phyloP scores from a whole-genome alignment of 2,797 vertebrate genomes.

The Pseudomugil gertrudae region DNA sequence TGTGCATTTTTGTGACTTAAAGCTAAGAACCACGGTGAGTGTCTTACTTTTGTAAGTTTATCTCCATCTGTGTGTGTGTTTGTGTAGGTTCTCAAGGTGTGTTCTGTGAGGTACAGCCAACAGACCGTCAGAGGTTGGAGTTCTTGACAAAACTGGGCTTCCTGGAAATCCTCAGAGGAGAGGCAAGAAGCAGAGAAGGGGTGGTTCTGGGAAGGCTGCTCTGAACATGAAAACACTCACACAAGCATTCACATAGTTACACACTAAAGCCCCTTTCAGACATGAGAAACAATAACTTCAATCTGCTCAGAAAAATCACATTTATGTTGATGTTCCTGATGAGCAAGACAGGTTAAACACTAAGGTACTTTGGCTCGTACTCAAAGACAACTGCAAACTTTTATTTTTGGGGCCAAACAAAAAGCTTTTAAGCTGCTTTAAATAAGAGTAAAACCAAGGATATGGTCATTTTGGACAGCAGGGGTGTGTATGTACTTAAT shows the following conservation, averaged over 20 bases:
- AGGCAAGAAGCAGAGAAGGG: constrained; percentile 74
- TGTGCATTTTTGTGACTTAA: neutral
- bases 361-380: neutral
- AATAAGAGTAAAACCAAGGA: neutral
- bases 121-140: constrained; percentile 83
- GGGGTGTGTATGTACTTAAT: neutral
- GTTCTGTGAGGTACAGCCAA: constrained; percentile 86
- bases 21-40: neutral
- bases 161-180: constrained; percentile 84
- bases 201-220: constrained; percentile 86
- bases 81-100: constrained; percentile 85
- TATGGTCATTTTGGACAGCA: neutral
- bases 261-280: constrained; percentile 6
- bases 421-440: neutral
- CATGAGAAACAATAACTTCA: constrained; percentile 3
- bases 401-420: neutral
- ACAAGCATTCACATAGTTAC: constrained; percentile 19
- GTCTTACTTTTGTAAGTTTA: neutral
- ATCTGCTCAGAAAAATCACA: neutral
- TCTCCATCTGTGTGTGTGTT: neutral
- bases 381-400: neutral
- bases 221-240: constrained; percentile 56
- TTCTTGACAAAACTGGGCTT: constrained; percentile 89
- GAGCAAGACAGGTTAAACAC: neutral
- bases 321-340: too few species aligned